Evolutionary conservation across 2,888 invertebrate species (phyloP), one percentile per base, ranked within the genome.

Genomic region (Aleiodes testaceus): DNA sequence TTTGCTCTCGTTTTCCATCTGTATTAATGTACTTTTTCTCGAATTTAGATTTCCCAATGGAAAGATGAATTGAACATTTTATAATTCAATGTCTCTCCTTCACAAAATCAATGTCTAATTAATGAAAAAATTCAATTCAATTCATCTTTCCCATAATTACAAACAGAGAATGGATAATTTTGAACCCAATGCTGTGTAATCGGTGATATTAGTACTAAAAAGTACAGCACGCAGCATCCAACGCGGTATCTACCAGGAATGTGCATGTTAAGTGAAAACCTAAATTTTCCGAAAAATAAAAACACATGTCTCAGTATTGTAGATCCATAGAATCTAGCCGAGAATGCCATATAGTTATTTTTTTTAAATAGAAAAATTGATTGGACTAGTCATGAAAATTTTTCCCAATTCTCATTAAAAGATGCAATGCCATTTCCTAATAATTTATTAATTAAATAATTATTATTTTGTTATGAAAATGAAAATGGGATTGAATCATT

Each of bases 211-310:
- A 14, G 4, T 16, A n/a, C n/a, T n/a, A n/a, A 47, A n/a, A 63
- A 12, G 44, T 45, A 45, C 18, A 16, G 76, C 76, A 77, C 76
- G 76, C 76, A 75, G 76, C 76, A 77, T 75, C 75, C 72, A 75
- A 75, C 76, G 75, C 75, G 76, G 52, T 75, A 69, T 70, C 69
- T 64, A 63, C 36, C 26, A 36, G 36, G 36, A 36, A 36, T 36
- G 36, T 36, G 36, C 36, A 63, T 63, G 52, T 30, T 36, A 49
- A 66, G 63, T 59, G 65, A 66, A 30, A 65, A 66, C 70, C 72
- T 74, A 53, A 71, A 71, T 64, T 55, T 74, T 63, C 44, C 42
- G 55, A 55, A 26, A 67, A 53, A 64, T 63, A 55, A 26, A 67
- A 53, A 64, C 67, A 55, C 68, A 69, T 70, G 69, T 74, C 66